Evolutionary conservation across 2,797 vertebrate species (phyloP).

Genomic region (Jordanella pulchra): DNA sequence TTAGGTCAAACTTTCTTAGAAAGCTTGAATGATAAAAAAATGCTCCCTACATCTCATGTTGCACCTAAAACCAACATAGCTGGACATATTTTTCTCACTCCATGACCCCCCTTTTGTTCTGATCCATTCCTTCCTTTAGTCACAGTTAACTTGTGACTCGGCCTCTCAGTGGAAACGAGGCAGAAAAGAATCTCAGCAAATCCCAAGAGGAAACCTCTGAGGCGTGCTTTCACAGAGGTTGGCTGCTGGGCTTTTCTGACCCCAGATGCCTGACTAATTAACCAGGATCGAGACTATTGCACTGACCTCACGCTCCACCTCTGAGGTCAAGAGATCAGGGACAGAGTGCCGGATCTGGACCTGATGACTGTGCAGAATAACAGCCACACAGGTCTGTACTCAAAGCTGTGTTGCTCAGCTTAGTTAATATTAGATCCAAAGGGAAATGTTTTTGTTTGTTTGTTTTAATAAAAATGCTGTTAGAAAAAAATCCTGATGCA

Average conservation of each 20-base stretch:
- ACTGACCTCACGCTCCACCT: constrained; percentile 40
- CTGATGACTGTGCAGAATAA: not conserved
- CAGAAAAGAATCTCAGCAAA: constrained; percentile 13
- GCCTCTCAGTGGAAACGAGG: not conserved
- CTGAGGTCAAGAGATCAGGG: constrained; percentile 45
- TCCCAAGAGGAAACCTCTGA: constrained; percentile 20
- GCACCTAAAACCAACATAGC: constrained; percentile 5
- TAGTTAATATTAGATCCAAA: not conserved
- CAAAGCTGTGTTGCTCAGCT: not conserved
- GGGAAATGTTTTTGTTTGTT: no score
- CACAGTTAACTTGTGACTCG: constrained; percentile 12
- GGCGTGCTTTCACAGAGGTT: constrained; percentile 35
- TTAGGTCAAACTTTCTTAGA: not conserved
- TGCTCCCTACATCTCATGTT: not conserved
- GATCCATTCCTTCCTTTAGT: constrained; percentile 23
- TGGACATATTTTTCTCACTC: not conserved
- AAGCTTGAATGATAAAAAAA: not conserved
- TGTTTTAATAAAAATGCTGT: no score
- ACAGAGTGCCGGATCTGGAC: not conserved
- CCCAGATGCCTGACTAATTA: constrained; percentile 63
- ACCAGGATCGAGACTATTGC: constrained; percentile 24
- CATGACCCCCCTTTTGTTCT: not conserved
- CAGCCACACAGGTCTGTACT: not conserved
- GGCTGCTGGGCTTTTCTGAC: constrained; percentile 32
- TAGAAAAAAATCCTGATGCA: not conserved